A percentile compares a stretch with the other conserved stretches of the same genome.
phyloP scores from a whole-genome alignment of 1,140 invertebrate genomes.

The Phthorimaea operculella region DNA sequence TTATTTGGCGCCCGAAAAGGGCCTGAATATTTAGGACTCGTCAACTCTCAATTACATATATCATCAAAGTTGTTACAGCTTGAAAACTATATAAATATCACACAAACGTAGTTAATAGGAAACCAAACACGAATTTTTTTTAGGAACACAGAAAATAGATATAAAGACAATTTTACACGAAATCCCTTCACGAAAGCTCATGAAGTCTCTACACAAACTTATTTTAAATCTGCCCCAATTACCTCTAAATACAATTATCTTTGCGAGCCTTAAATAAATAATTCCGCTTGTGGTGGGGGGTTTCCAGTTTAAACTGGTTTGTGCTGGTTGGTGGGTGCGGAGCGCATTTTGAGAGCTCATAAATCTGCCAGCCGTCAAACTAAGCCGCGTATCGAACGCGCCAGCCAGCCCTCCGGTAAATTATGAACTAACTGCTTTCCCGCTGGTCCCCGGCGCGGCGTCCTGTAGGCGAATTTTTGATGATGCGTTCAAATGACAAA shows the following conservation, averaged over 20 bases:
- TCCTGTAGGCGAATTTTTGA: background rate
- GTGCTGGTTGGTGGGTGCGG: constrained; percentile 18
- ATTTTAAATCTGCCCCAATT: no score
- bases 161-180: no score
- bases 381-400: constrained; percentile 56
- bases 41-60: no score
- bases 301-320: constrained; percentile 19
- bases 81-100: no score
- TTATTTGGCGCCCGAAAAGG: no score
- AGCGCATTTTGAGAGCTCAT: constrained; percentile 54
- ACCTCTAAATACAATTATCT: background rate
- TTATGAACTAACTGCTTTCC: constrained; percentile 35
- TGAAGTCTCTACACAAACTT: no score
- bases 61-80: no score
- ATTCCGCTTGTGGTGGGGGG: background rate
- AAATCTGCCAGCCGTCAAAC: constrained; percentile 62
- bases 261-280: background rate
- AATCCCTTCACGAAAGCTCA: no score
- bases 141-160: no score
- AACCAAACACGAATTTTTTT: no score
- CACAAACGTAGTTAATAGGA: no score
- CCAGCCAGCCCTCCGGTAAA: constrained; percentile 50
- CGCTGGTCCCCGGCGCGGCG: background rate
- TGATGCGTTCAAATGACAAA: background rate
- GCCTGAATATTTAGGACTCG: no score